Base-by-base conservation (phyloP, 1,140 invertebrate genomes). In the Pseudomyrmex concolor region DNA sequence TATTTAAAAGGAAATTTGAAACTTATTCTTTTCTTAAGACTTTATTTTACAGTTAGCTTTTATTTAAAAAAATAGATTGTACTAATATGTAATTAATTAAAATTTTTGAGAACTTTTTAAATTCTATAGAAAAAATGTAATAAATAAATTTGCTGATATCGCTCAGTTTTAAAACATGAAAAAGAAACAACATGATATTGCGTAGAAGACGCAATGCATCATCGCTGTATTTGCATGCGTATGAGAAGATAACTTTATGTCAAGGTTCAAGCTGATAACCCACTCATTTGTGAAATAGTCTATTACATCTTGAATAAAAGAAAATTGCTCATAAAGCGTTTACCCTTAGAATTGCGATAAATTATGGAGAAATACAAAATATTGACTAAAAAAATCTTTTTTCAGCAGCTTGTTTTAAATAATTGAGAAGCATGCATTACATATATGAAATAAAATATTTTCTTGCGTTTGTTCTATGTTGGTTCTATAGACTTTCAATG, bases 171-270 rank as follows among this genome's bases (percentile, higher is more conserved):
- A 34, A 34, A 34, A 34, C 34, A 34, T 34, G 5, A 34, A 25
- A 17, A n/a, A 48, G 25, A 60, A 15, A 50, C 19, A 19, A 55
- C 13, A 25, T 10, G 13, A 25, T 34, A 9, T 15, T 8, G 10
- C 51, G 34, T 34, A 7, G 34, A 48, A 9, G 10, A 48, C 45
- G 59, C 22, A 71, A n/a, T 74, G 66, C 5, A 50, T 48, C n/a
- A 83, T 57, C 43, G 45, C 45, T 57, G n/a, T 19, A 54, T 54
- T 78, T 34, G 55, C 78, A 72, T 72, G 73, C 51, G 68, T 7
- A 84, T 57, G 66, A 70, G 70, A n/a, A 89, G 89, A 90, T 91
- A 91, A 90, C 81, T 82, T 82, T 43, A 54, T 85, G 85, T 89
- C 88, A 91, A 87, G 76, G 90, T 91, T 90, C 80, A 84, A 81